These are phyloP conservation scores for Myripristis murdjan DNA, from an alignment of 2,797 vertebrate genomes.

Conservation along the genomic window DNA sequence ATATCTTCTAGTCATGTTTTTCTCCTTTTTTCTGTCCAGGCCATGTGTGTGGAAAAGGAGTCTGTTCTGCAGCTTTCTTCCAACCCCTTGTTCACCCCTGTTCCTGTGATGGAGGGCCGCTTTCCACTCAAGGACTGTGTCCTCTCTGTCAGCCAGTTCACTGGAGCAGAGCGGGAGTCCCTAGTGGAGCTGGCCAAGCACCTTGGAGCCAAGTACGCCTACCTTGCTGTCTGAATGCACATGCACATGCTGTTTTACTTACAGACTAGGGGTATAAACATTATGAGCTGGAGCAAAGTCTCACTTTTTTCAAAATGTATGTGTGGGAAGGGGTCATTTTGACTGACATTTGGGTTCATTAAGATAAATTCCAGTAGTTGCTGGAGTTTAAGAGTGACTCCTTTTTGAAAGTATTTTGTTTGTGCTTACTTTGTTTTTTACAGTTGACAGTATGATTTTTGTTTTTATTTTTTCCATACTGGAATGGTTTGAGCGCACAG, in stretches of 20 bases:
- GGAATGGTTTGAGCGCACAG: too few species aligned
- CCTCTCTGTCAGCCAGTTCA: conserved; percentile 97
- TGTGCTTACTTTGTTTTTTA: too few species aligned
- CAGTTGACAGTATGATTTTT: too few species aligned
- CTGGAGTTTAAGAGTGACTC: too few species aligned
- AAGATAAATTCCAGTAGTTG: too few species aligned
- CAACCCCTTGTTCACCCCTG: conserved; percentile 93
- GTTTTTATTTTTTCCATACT: too few species aligned
- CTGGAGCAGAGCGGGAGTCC: conserved; percentile 93
- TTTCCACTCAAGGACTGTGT: conserved; percentile 90
- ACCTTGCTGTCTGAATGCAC: background rate
- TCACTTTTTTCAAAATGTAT: background rate
- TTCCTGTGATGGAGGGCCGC: conserved; percentile 88
- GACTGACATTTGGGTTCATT: too few species aligned
- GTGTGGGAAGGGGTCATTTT: background rate
- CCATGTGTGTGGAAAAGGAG: conserved; percentile 92
- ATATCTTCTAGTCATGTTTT: background rate
- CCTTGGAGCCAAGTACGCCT: conserved; percentile 92
- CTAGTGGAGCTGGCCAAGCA: conserved; percentile 90
- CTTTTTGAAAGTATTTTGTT: too few species aligned
- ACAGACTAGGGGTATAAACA: background rate
- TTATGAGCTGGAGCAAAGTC: background rate
- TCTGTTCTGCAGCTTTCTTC: conserved; percentile 86
- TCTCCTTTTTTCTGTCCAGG: conserved; percentile 77
- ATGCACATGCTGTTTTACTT: background rate